phyloP scores from a whole-genome alignment of 2,888 invertebrate species.

The Pelosia muscerda region DNA sequence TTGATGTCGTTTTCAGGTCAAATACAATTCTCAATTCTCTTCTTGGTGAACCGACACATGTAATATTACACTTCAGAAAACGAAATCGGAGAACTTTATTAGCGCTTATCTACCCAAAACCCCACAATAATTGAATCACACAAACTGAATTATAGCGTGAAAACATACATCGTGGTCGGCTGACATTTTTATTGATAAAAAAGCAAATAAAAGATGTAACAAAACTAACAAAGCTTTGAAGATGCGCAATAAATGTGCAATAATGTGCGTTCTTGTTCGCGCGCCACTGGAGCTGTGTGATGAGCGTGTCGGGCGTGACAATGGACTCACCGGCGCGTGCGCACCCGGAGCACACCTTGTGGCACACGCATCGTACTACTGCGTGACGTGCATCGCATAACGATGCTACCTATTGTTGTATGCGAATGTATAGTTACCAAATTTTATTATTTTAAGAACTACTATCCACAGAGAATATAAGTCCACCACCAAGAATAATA shows the following conservation, averaged over 20 bases:
- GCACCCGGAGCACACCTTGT: constrained; percentile 71
- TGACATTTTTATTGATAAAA: constrained; percentile 76
- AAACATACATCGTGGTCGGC: constrained; percentile 78
- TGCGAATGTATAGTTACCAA: neutral
- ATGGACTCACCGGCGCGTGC: constrained; percentile 80
- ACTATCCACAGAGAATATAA: neutral
- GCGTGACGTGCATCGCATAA: constrained; percentile 19
- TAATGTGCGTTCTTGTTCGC: constrained; percentile 75
- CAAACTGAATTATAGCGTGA: constrained; percentile 78
- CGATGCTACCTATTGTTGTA: neutral
- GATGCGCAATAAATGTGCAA: constrained; percentile 85
- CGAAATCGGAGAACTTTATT: constrained; percentile 54
- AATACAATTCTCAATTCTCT: neutral
- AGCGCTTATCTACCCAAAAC: constrained; percentile 39
- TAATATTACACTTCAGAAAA: constrained; percentile 24
- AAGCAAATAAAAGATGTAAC: constrained; percentile 76
- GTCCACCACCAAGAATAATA: neutral
- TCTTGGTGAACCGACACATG: constrained; percentile 7
- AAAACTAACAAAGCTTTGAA: constrained; percentile 82
- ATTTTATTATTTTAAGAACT: neutral
- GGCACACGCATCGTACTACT: constrained; percentile 42
- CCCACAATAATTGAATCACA: constrained; percentile 67
- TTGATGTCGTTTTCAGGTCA: constrained; percentile 16
- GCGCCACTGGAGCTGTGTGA: constrained; percentile 67
- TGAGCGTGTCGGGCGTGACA: constrained; percentile 79